Percentiles rank a stretch among this genome's conserved stretches.
These are phyloP conservation scores for Falco cherrug DNA, from an alignment of 2,797 vertebrate species.

Conservation along the genomic window DNA sequence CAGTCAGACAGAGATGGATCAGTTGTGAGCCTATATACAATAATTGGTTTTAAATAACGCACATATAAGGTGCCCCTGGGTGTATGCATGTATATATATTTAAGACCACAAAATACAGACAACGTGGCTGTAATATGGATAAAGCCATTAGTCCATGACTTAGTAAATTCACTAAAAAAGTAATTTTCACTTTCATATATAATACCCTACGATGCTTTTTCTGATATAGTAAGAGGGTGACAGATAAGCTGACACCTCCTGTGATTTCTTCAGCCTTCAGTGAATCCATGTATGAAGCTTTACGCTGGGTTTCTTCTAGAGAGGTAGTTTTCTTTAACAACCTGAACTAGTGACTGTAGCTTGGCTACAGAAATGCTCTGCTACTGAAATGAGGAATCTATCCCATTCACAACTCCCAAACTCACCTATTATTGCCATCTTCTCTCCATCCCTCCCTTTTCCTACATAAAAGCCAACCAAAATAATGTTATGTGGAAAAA, in stretches of 20 bases:
- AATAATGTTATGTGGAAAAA: not conserved
- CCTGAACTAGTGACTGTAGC: not conserved
- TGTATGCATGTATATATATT: rapidly evolving
- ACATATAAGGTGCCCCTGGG: not conserved
- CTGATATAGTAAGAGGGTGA: not conserved
- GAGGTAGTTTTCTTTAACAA: not conserved
- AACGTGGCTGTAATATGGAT: not conserved
- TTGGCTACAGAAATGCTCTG: not conserved
- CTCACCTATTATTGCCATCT: not conserved
- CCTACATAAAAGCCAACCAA: not conserved
- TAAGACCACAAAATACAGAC: not conserved
- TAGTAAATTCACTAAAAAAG: not conserved
- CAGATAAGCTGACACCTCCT: not conserved
- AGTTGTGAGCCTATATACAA: not conserved
- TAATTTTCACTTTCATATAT: not conserved
- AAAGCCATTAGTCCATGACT: not conserved
- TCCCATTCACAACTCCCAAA: not conserved
- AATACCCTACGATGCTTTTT: not conserved
- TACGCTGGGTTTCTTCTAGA: not conserved
- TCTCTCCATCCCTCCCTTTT: not conserved
- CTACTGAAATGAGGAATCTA: not conserved
- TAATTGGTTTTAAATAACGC: rapidly evolving
- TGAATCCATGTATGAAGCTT: not conserved
- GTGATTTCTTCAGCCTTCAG: not conserved
- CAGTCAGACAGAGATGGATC: not conserved